A percentile compares a stretch with the other conserved stretches of the same genome.
Evolutionary conservation across 2,888 invertebrate genomes (phyloP).

Genomic region (Blastobasis adustella): DNA sequence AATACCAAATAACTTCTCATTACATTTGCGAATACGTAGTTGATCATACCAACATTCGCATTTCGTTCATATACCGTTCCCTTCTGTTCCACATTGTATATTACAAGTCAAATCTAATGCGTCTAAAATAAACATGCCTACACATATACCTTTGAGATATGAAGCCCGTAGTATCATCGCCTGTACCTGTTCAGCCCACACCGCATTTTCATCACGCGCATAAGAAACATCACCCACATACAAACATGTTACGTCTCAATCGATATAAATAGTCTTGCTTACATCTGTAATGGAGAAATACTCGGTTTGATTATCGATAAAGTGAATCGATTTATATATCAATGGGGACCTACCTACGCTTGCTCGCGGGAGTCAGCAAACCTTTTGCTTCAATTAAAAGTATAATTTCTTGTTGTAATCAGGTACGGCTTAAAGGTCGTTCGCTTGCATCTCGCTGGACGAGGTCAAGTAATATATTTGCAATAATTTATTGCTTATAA

Average conservation of each 20-base stretch:
- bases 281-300: conserved; percentile 39
- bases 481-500: not conserved
- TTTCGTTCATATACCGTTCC: too few species aligned
- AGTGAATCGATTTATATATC: conserved; percentile 44
- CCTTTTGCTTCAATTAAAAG: conserved; percentile 35
- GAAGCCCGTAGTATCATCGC: too few species aligned
- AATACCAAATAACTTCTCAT: too few species aligned
- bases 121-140: too few species aligned
- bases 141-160: too few species aligned
- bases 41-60: too few species aligned
- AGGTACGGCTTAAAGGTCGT: conserved; percentile 11
- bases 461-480: not conserved
- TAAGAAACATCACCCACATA: conserved; percentile 20
- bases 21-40: too few species aligned
- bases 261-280: conserved; percentile 35
- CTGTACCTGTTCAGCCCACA: not conserved
- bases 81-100: too few species aligned
- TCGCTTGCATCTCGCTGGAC: conserved; percentile 40
- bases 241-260: conserved; percentile 34
- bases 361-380: conserved; percentile 18
- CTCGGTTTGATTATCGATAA: conserved; percentile 41
- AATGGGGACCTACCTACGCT: conserved; percentile 24
- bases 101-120: too few species aligned
- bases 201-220: conserved; percentile 27
- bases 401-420: conserved; percentile 13